Conservation (phyloP, 2,888 invertebrate species). For the Scaptomyza reducta region DNA sequence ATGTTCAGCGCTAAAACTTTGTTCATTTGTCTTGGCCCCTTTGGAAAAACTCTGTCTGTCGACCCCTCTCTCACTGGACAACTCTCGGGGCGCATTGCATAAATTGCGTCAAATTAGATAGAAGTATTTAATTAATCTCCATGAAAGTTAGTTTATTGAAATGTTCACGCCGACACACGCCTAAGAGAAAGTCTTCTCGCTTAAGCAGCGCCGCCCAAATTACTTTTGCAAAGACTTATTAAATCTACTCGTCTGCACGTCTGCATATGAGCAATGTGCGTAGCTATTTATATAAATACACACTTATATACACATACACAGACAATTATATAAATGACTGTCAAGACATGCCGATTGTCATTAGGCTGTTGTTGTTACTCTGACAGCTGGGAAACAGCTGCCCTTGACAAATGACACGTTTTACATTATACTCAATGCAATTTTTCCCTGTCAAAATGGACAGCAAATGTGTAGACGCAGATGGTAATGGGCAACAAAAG, state of each 20-base stretch:
- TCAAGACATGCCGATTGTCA: constrained; percentile 64
- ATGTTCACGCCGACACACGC: constrained; percentile 56
- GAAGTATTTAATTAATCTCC: constrained; percentile 79
- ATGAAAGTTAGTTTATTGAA: constrained; percentile 76
- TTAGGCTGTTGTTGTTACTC: constrained; percentile 42
- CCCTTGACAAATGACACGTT: constrained; percentile 81
- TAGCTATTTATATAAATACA: constrained; percentile 9
- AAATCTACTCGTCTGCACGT: constrained; percentile 41
- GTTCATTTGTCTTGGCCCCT: constrained; percentile 56
- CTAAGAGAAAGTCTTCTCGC: constrained; percentile 35
- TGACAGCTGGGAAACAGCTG: constrained; percentile 65
- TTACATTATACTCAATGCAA: constrained; percentile 80
- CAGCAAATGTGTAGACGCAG: constrained; percentile 73
- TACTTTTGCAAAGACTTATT: constrained; percentile 69
- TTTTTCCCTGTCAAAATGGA: constrained; percentile 75
- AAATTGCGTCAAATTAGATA: constrained; percentile 79
- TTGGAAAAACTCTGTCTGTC: not conserved
- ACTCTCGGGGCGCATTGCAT: constrained; percentile 58
- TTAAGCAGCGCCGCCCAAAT: constrained; percentile 45
- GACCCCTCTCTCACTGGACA: not conserved
- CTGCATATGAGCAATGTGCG: constrained; percentile 36
- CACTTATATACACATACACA: constrained; percentile 1
- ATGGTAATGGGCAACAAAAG: constrained; percentile 60
- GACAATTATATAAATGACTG: constrained; percentile 18
- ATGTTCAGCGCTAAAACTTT: constrained; percentile 57